Evolutionary conservation across 2,888 invertebrate species (phyloP).

Genomic region (Heliconius aoede): DNA sequence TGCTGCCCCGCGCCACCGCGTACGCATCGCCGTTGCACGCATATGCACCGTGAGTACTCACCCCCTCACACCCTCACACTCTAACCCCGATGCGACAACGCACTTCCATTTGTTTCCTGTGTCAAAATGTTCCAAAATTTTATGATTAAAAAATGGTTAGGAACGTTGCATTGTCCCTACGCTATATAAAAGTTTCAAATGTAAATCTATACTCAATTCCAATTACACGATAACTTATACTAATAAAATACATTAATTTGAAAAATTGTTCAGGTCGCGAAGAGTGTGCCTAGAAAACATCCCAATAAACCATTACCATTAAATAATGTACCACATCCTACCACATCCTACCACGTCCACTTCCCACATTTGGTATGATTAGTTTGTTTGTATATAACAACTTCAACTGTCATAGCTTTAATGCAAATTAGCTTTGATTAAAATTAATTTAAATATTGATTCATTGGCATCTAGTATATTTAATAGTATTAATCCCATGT

Average conservation of each 20-base stretch:
- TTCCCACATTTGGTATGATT: conserved; percentile 41
- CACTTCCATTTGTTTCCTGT: neutral
- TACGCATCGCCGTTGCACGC: conserved; percentile 92
- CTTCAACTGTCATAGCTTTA: conserved; percentile 21
- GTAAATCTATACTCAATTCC: neutral
- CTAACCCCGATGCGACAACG: neutral
- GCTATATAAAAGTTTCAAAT: neutral
- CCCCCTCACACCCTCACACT: conserved; percentile 43
- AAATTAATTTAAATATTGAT: neutral
- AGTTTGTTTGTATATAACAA: conserved; percentile 9
- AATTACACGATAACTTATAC: neutral
- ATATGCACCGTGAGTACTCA: conserved; percentile 93
- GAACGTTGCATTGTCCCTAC: neutral
- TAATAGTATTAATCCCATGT: conserved; percentile 2
- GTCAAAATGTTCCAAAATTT: neutral
- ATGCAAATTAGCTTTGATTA: conserved; percentile 6
- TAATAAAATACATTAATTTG: conserved; percentile 4
- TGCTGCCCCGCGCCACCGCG: conserved; percentile 88
- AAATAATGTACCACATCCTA: conserved; percentile 27
- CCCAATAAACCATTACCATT: conserved; percentile 35
- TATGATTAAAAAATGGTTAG: neutral
- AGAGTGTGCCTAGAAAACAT: conserved; percentile 37
- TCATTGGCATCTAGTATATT: conserved; percentile 9
- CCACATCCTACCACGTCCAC: conserved; percentile 35
- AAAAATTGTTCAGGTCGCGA: conserved; percentile 45